A percentile compares a stretch with the other conserved stretches of the same genome.
phyloP scores from a whole-genome alignment of 2,797 vertebrate genomes.

The Oreochromis grahami region DNA sequence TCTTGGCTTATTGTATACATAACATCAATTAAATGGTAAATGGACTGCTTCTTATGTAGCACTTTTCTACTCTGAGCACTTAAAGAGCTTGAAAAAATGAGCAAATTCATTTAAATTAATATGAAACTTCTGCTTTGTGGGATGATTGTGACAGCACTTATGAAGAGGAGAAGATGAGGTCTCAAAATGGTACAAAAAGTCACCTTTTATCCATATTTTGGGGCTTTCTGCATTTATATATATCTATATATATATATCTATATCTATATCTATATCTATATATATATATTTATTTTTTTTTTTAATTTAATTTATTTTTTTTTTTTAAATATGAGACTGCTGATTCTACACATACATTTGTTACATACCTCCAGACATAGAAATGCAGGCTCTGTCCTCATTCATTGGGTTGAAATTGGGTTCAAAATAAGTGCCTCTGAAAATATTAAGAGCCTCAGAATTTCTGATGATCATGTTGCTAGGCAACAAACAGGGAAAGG shows the following conservation, averaged over 20 bases:
- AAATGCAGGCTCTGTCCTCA: neutral
- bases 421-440: neutral
- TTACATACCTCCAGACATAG: neutral
- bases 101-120: neutral
- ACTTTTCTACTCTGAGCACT: neutral
- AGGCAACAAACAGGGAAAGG: neutral
- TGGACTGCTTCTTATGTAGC: neutral
- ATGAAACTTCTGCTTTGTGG: neutral
- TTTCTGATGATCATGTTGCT: neutral
- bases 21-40: neutral
- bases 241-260: too few species aligned
- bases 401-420: neutral
- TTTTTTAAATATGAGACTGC: neutral
- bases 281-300: too few species aligned
- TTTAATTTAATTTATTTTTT: too few species aligned
- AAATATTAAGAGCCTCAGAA: neutral
- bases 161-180: neutral
- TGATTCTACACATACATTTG: neutral
- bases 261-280: too few species aligned
- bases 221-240: neutral
- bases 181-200: neutral
- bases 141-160: neutral
- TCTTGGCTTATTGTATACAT: neutral
- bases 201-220: neutral
- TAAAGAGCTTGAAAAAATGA: neutral